Evolutionary conservation across 2,797 vertebrate species (phyloP).

Genomic region (Halcyon chelicuti): DNA sequence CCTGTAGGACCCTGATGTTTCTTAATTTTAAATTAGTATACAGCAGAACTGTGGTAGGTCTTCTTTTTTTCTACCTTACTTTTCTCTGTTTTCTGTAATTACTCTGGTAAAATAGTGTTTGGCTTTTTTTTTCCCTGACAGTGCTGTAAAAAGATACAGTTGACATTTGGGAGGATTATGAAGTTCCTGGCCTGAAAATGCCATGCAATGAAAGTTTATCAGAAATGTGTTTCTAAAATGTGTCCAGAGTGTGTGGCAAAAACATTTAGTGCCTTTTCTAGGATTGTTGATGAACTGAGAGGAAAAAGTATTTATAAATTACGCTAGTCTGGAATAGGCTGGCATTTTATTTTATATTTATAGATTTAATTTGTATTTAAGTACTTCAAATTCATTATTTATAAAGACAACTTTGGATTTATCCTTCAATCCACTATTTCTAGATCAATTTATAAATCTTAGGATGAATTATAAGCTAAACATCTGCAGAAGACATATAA

Average conservation of each 20-base stretch:
- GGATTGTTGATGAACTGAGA: neutral
- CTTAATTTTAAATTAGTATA: neutral
- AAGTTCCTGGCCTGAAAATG: neutral
- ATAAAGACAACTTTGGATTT: neutral
- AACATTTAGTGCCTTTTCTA: neutral
- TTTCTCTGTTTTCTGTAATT: neutral
- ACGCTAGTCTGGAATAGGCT: neutral
- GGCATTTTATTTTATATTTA: neutral
- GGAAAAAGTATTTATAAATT: neutral
- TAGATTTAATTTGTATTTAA: slow-evolving; percentile 4
- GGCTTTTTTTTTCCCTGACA: neutral
- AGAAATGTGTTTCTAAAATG: neutral
- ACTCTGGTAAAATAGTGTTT: neutral
- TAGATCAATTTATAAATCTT: neutral
- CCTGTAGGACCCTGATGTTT: neutral
- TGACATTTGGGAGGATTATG: neutral
- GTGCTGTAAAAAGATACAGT: neutral
- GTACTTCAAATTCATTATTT: neutral
- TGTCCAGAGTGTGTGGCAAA: neutral
- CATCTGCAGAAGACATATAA: neutral
- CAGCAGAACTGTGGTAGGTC: neutral
- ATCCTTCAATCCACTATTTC: neutral
- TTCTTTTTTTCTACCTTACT: neutral
- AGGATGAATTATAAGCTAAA: neutral
- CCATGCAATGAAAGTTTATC: neutral